Percentiles rank a stretch among this genome's conserved stretches.
Evolutionary conservation across 2,888 invertebrate genomes (phyloP).

Genomic region (Branchellion lobata): DNA sequence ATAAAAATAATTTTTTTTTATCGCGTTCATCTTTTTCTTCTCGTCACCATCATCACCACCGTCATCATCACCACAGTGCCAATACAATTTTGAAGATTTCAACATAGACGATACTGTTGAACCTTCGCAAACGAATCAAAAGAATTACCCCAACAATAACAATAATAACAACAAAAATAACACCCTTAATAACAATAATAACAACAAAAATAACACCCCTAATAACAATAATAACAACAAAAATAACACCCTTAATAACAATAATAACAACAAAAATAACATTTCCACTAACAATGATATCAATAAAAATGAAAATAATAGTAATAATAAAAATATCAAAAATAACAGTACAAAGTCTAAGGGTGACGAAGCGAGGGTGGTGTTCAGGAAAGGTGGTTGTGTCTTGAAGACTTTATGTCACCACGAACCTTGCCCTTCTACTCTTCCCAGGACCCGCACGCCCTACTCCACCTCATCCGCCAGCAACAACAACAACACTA

Average conservation of each 20-base stretch:
- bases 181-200: neutral
- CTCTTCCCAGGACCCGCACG: neutral
- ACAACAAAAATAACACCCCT: neutral
- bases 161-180: neutral
- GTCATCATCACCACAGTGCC: no score
- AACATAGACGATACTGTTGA: conserved; percentile 12
- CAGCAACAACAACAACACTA: neutral
- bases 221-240: neutral
- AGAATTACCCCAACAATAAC: neutral
- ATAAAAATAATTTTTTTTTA: no score
- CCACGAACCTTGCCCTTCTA: no score
- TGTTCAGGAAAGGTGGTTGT: neutral
- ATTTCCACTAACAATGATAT: neutral
- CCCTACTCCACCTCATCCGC: neutral
- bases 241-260: neutral
- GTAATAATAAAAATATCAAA: neutral
- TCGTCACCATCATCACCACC: no score
- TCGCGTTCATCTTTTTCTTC: no score
- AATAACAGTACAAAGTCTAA: neutral
- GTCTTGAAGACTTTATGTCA: neutral
- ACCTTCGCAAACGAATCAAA: neutral
- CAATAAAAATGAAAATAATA: neutral
- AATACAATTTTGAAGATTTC: conserved; percentile 27
- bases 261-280: neutral
- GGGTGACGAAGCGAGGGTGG: neutral